A percentile compares a stretch with the other conserved stretches of the same genome.
Evolutionary conservation across 2,888 invertebrate genomes (phyloP).

Genomic region (Conchocele bisecta): DNA sequence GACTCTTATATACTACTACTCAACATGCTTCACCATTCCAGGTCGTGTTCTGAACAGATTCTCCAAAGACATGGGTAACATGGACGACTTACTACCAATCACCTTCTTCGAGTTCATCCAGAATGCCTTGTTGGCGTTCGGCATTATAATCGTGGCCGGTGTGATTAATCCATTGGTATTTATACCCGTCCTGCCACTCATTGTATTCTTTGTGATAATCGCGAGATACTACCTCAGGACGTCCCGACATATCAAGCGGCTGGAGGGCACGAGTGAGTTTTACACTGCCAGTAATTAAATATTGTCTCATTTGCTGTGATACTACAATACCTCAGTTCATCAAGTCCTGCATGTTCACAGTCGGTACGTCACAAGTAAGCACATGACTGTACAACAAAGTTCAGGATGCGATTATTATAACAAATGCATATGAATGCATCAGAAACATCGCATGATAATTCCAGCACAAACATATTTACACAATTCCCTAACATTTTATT

Average conservation of each 20-base stretch:
- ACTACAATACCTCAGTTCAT: no score
- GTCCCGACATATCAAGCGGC: slow-evolving; percentile 89
- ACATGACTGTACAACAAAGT: no score
- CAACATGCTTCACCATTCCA: slow-evolving; percentile 14
- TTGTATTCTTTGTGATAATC: slow-evolving; percentile 89
- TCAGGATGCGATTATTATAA: no score
- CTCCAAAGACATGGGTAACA: slow-evolving; percentile 91
- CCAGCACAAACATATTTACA: no score
- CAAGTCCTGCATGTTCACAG: no score
- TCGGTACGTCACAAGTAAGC: no score
- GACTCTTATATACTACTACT: no score
- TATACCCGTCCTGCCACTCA: slow-evolving; percentile 86
- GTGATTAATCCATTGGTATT: slow-evolving; percentile 87
- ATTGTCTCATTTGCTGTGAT: no score
- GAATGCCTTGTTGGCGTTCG: slow-evolving; percentile 86
- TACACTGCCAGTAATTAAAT: no score
- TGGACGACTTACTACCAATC: slow-evolving; percentile 83
- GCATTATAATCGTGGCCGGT: slow-evolving; percentile 87
- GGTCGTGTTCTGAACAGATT: slow-evolving; percentile 93
- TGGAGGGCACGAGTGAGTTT: slow-evolving; percentile 84
- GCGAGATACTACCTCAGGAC: slow-evolving; percentile 90
- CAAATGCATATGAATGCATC: no score
- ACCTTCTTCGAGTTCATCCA: slow-evolving; percentile 82
- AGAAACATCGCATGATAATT: no score
- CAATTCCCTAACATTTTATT: no score